phyloP scores from a whole-genome alignment of 2,113 vertebrate species.

The Periophthalmodon schlosseri region DNA sequence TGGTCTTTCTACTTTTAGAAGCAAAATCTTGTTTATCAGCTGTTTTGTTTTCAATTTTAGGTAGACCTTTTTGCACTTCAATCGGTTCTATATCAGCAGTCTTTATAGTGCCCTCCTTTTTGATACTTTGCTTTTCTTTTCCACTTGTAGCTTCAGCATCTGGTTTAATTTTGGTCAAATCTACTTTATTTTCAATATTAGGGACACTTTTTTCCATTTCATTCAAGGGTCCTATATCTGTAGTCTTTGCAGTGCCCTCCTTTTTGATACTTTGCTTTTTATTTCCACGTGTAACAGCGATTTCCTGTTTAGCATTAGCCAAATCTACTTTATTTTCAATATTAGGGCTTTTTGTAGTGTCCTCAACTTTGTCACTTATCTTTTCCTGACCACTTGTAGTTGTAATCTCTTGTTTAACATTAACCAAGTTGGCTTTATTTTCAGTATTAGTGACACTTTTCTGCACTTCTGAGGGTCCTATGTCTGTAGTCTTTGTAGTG shows the following conservation, averaged over 20 bases:
- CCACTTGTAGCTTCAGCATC: not conserved
- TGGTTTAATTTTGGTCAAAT: not conserved
- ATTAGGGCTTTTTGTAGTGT: not conserved
- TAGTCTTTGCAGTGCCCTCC: not conserved
- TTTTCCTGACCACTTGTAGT: constrained; percentile 11
- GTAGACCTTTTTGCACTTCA: not conserved
- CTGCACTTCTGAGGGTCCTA: not conserved
- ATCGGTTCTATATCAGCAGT: not conserved
- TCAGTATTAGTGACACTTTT: not conserved
- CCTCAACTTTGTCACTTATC: not conserved
- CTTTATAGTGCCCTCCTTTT: not conserved
- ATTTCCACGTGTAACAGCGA: not conserved
- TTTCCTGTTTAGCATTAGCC: not conserved
- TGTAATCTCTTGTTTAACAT: not conserved
- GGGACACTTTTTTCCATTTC: not conserved
- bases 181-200: not conserved
- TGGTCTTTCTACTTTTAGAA: constrained; percentile 4
- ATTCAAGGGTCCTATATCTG: not conserved
- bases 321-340: not conserved
- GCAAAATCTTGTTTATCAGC: not conserved
- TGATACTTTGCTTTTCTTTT: not conserved
- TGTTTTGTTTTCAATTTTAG: not conserved
- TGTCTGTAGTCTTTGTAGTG: not conserved
- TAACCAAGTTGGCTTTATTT: not conserved
- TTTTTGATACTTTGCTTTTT: not conserved